Percentiles rank a stretch among this genome's conserved stretches.
Evolutionary conservation across 2,888 invertebrate genomes (phyloP).

Genomic region (Stegana nigrithorax): DNA sequence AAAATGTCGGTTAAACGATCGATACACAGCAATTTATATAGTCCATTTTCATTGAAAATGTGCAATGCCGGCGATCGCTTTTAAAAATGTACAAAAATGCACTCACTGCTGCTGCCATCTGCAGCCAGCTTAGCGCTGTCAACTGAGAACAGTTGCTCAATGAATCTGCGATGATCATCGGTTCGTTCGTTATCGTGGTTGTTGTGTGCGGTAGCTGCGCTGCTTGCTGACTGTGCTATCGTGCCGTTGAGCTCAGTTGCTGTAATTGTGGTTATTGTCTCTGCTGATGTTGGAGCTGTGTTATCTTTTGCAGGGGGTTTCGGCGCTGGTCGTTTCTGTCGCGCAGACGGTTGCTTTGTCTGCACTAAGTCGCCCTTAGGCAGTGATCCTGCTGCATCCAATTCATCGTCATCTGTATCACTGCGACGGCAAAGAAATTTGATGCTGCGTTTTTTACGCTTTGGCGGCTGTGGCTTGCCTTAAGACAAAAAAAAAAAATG

Average conservation of each 20-base stretch:
- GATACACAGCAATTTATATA: too few relatives aligned
- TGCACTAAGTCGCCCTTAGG: neutral
- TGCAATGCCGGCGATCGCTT: neutral
- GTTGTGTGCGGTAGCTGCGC: neutral
- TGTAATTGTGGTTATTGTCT: constrained; percentile 14
- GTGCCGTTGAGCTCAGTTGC: neutral
- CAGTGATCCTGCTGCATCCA: constrained; percentile 1
- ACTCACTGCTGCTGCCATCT: neutral
- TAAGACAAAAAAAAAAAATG: too few relatives aligned
- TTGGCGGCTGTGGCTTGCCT: neutral
- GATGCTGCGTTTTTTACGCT: constrained; percentile 18
- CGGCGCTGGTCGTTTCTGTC: constrained; percentile 43
- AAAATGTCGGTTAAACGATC: too few relatives aligned
- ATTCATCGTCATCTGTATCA: constrained; percentile 18
- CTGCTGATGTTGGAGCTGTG: constrained; percentile 18
- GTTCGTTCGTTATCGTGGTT: neutral
- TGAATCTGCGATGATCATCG: constrained; percentile 43
- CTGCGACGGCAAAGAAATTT: constrained; percentile 33
- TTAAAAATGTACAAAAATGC: too few relatives aligned
- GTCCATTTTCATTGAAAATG: too few relatives aligned
- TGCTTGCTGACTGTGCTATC: neutral
- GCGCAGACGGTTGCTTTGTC: constrained; percentile 12
- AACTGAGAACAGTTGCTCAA: constrained; percentile 40
- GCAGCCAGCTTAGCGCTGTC: constrained; percentile 9
- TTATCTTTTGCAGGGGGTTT: constrained; percentile 34